A percentile compares a stretch with the other conserved stretches of the same genome.
These are phyloP conservation scores for Hirtodrosophila confusa DNA, from an alignment of 2,888 invertebrate species.

Conservation along the genomic window DNA sequence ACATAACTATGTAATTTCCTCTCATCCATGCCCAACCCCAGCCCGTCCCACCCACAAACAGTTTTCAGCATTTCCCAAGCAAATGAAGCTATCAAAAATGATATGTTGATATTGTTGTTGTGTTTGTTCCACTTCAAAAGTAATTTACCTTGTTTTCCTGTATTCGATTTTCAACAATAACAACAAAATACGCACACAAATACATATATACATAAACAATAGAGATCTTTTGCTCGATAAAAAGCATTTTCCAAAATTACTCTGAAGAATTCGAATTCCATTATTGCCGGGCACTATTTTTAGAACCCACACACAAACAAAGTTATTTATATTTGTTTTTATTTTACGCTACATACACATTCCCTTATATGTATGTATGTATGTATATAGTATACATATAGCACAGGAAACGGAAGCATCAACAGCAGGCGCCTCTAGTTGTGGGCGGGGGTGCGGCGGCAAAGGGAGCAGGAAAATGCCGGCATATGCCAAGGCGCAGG, in stretches of 20 bases:
- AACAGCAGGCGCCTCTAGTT: conserved; percentile 1
- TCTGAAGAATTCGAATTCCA: conserved; percentile 43
- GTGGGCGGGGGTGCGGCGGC: neutral
- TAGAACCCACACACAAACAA: conserved; percentile 25
- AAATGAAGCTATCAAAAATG: conserved; percentile 57
- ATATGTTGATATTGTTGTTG: conserved; percentile 42
- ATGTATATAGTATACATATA: conserved; percentile 14
- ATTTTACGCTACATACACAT: conserved; percentile 23
- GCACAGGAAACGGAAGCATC: conserved; percentile 56
- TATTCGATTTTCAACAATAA: conserved; percentile 28
- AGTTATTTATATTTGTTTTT: conserved; percentile 53
- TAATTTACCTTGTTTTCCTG: conserved; percentile 68
- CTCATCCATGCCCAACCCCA: conserved; percentile 1
- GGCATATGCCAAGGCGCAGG: conserved; percentile 70
- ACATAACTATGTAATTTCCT: neutral
- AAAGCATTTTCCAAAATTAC: conserved; percentile 38
- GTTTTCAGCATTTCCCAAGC: conserved; percentile 27
- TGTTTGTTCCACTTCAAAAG: conserved; percentile 61
- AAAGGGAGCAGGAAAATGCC: conserved; percentile 64
- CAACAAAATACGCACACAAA: conserved; percentile 7
- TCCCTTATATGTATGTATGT: conserved; percentile 19
- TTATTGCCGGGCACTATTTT: conserved; percentile 54
- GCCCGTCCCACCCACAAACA: conserved; percentile 1
- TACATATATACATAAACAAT: conserved; percentile 10
- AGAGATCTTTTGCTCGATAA: conserved; percentile 28